phyloP scores from a whole-genome alignment of 2,797 vertebrate species.

The Steatocranus sp. region DNA sequence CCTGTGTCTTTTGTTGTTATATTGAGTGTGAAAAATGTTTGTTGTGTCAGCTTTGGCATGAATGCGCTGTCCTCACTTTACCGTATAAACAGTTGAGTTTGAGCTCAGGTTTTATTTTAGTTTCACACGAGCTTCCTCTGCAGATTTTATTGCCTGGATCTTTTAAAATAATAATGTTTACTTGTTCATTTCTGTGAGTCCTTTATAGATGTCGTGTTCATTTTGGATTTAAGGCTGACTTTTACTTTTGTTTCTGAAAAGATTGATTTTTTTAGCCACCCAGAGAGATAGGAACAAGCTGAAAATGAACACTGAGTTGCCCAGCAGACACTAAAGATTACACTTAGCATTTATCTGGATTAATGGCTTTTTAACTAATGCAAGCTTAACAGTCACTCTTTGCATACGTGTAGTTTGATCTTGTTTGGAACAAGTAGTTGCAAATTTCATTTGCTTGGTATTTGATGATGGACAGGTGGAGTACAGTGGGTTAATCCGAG shows the following conservation, averaged over 20 bases:
- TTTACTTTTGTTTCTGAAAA: background rate
- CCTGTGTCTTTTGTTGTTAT: conserved; percentile 24
- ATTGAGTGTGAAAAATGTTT: conserved; percentile 4
- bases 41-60: background rate
- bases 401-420: background rate
- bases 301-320: background rate
- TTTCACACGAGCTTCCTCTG: background rate
- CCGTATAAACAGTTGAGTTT: background rate
- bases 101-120: background rate
- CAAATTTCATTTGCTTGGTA: background rate
- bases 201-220: background rate
- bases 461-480: background rate
- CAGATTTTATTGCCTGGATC: background rate
- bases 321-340: background rate
- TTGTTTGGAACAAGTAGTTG: background rate
- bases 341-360: background rate
- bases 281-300: background rate
- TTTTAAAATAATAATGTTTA: background rate
- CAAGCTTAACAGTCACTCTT: background rate
- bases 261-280: background rate
- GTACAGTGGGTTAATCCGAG: background rate
- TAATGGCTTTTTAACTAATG: background rate
- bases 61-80: background rate
- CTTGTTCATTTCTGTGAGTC: background rate
- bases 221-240: background rate